Evolutionary conservation across 2,797 vertebrate genomes (phyloP), one percentile per base, ranked within the genome.

Genomic region (Otolemur crassicaudatus): DNA sequence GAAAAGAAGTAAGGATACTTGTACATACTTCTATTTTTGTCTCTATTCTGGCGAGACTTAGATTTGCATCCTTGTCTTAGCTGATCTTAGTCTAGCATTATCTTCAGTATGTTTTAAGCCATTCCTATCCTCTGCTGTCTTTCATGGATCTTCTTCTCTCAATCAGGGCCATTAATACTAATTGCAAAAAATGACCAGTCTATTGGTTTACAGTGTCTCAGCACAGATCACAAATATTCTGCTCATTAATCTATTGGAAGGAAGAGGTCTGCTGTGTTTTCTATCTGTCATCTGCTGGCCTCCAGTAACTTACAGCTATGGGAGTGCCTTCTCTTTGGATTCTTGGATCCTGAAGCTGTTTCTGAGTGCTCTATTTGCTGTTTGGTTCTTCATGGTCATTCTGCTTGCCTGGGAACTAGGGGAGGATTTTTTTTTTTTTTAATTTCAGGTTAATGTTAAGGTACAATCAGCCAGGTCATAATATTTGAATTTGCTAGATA

Each of bases 51-150:
- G 2, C 53, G 40, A 27, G 56, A 49, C 37, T 76, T 40, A 29
- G 72, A 86, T 77, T 69, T n/a, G 61, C 67, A 25, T 76, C 58
- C 94, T 77, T 69, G 37, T 58, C 79, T 84, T 94, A 77, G 87
- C 56, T 90, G 56, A 49, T 5, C n/a, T n/a, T 29, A 72, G 58
- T 77, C 73, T 49, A 27, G 34, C 40, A 11, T 77, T 37, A 31
- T 84, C n/a, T 77, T 73, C 4, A 19, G 4, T 31, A 5, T 73
- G 31, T 93, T 75, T 83, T 75, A 82, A 67, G 13, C 29, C 25
- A 25, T n/a, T 76, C 20, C 85, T 43, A 20, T 76, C 11, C 31
- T 25, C 3, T 37, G 43, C 27, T 86, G 67, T 90, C 16, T 60
- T 85, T 63, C 40, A 70, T 4, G 16, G 43, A 3, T 7, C 29